Percentiles rank a stretch among this genome's conserved stretches.
Evolutionary conservation across 2,797 vertebrate genomes (phyloP).

Genomic region (Acipenser oxyrinchus): DNA sequence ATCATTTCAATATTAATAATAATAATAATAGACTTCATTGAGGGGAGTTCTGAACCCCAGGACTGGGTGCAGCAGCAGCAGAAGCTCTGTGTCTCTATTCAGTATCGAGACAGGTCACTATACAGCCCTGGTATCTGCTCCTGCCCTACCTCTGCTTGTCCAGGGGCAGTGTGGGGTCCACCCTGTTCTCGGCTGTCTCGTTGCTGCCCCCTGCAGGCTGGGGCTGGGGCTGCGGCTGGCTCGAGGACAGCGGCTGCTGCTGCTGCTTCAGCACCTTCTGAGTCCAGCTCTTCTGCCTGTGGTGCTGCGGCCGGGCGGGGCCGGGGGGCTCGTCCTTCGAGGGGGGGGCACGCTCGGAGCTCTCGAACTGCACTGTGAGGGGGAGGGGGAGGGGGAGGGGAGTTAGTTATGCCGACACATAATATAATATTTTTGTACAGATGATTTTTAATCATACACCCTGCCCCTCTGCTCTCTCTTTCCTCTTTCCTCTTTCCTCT

Average conservation of each 20-base stretch:
- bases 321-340: constrained; percentile 59
- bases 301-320: constrained; percentile 43
- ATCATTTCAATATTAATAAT: too few relatives aligned
- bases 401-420: constrained; percentile 27
- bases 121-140: too few relatives aligned
- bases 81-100: too few relatives aligned
- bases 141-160: constrained; percentile 84
- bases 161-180: constrained; percentile 74
- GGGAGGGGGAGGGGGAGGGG: constrained; percentile 29
- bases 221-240: constrained; percentile 18
- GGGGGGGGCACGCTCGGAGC: constrained; percentile 52
- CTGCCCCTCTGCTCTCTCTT: constrained; percentile 21
- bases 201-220: constrained; percentile 21
- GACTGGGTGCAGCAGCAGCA: too few relatives aligned
- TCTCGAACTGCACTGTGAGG: constrained; percentile 83
- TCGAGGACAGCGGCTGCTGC: constrained; percentile 32
- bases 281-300: constrained; percentile 82
- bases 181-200: constrained; percentile 53
- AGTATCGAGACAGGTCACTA: too few relatives aligned
- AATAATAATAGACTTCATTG: too few relatives aligned
- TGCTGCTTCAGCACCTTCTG: constrained; percentile 66
- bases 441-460: constrained; percentile 35
- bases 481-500: too few relatives aligned
- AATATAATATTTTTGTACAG: constrained; percentile 35
- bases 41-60: too few relatives aligned